Evolutionary conservation across 35 echinoderm and acorn worm species (phyloP).

Genomic region (Apostichopus parvimensis): DNA sequence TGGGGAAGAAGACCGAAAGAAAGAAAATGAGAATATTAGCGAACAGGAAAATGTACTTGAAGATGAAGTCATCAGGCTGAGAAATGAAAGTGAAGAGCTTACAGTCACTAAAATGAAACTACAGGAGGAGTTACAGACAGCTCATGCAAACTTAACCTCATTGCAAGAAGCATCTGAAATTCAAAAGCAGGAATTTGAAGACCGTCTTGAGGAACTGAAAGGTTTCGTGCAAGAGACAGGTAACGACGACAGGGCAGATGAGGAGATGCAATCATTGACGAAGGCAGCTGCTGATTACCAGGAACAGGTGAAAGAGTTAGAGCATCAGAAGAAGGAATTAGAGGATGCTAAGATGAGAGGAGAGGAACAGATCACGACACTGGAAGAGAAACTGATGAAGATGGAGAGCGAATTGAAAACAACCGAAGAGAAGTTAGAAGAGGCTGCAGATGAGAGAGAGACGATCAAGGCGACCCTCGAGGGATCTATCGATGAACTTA

Average conservation of each 20-base stretch:
- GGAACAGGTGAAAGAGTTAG: background rate
- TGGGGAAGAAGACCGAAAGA: background rate
- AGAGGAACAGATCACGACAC: background rate
- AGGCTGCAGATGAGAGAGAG: background rate
- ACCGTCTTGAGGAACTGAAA: too few relatives aligned
- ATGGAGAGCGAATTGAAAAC: background rate
- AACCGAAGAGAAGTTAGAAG: conserved; percentile 8
- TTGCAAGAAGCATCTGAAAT: background rate
- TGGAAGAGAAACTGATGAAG: background rate
- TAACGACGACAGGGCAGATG: background rate
- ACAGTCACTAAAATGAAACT: background rate
- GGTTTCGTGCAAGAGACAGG: too few relatives aligned
- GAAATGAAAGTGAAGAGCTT: background rate
- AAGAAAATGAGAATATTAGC: background rate
- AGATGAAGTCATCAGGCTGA: background rate
- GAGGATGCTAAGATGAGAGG: background rate
- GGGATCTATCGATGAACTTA: background rate
- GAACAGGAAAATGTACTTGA: background rate
- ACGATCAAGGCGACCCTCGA: background rate
- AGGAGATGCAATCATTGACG: conserved; percentile 8
- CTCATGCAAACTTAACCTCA: background rate
- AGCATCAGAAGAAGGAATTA: background rate
- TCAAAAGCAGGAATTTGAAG: too few relatives aligned
- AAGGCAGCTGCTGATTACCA: background rate
- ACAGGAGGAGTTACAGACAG: background rate